These are phyloP conservation scores for Seladonia tumulorum DNA, from an alignment of 2,888 invertebrate species.

Conservation along the genomic window DNA sequence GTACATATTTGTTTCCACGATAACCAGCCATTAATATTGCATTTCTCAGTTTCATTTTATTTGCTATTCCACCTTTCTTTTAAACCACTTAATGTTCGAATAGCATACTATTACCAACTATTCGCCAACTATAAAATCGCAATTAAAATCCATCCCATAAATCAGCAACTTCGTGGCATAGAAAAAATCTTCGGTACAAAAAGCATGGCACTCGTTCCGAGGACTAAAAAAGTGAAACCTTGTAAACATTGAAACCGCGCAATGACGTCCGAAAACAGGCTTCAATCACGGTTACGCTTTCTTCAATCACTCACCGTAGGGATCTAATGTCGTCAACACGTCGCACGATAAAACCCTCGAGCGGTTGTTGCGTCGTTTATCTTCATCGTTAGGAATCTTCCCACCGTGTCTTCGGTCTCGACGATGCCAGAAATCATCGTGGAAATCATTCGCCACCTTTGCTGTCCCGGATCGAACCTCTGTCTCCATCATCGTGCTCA, in stretches of 20 bases:
- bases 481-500: background rate
- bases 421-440: background rate
- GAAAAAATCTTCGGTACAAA: background rate
- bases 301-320: background rate
- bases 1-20: background rate
- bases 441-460: background rate
- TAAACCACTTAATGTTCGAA: background rate
- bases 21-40: background rate
- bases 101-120: background rate
- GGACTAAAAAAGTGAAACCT: background rate
- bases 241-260: background rate
- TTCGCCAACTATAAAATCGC: background rate
- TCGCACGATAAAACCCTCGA: background rate
- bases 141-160: background rate
- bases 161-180: background rate
- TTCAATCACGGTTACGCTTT: background rate
- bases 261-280: background rate
- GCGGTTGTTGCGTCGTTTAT: background rate
- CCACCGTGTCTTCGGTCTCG: background rate
- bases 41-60: background rate
- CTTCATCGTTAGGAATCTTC: conserved; percentile 9
- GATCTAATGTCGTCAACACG: background rate
- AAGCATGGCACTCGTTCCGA: background rate
- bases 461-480: background rate
- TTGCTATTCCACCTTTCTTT: background rate